These are phyloP conservation scores for Sinocyclocheilus rhinocerous DNA, from an alignment of 2,113 vertebrate genomes.

Conservation along the genomic window DNA sequence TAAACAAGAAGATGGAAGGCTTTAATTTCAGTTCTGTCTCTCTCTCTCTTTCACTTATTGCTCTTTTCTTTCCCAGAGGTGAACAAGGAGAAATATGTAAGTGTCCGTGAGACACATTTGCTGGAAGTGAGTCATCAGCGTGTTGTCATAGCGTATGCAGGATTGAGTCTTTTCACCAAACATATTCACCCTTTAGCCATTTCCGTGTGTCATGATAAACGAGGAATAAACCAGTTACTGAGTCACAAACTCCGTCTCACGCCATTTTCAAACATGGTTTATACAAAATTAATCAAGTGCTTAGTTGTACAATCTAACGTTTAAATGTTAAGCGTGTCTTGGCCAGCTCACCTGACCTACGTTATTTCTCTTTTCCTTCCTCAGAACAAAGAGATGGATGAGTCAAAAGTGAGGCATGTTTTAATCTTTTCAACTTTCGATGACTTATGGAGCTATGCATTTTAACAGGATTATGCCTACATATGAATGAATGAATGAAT, in stretches of 20 bases:
- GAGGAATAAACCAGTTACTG: slow-evolving; percentile 2
- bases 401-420: slow-evolving; percentile 13
- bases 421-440: slow-evolving; percentile 9
- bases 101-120: slow-evolving; percentile 49
- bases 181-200: slow-evolving; percentile 33
- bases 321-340: slow-evolving; percentile 1
- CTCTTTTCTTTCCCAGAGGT: slow-evolving; percentile 43
- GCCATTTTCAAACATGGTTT: not conserved
- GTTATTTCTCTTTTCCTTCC: not conserved
- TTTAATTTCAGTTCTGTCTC: slow-evolving; percentile 50
- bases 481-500: too few species aligned
- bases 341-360: not conserved
- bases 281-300: not conserved
- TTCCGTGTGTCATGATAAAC: slow-evolving; percentile 11
- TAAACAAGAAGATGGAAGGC: slow-evolving; percentile 52
- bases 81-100: slow-evolving; percentile 49
- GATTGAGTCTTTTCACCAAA: slow-evolving; percentile 43
- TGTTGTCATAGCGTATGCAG: slow-evolving; percentile 49
- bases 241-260: not conserved
- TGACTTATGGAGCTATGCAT: not conserved
- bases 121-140: slow-evolving; percentile 50
- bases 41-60: slow-evolving; percentile 36
- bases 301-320: not conserved
- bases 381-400: not conserved
- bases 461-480: not conserved